A percentile compares a stretch with the other conserved stretches of the same genome.
phyloP scores from a whole-genome alignment of 1,140 invertebrate genomes.

The Pantala flavescens region DNA sequence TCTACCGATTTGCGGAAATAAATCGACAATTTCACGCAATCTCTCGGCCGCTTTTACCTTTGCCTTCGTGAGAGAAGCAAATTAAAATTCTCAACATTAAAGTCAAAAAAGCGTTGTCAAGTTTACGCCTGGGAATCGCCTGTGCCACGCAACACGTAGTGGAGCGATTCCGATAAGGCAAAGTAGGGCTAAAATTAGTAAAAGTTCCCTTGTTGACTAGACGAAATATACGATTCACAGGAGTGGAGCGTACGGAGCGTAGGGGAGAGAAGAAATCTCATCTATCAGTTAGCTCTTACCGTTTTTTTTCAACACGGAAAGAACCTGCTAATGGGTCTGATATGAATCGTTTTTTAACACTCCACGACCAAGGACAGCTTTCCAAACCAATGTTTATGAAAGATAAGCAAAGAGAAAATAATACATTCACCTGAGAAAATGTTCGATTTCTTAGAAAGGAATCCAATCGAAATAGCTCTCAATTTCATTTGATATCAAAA shows the following conservation, averaged over 20 bases:
- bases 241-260: neutral
- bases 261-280: neutral
- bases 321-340: neutral
- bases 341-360: neutral
- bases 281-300: neutral
- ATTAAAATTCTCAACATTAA: neutral
- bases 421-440: neutral
- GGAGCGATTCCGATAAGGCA: neutral
- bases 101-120: conserved; percentile 10
- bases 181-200: neutral
- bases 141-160: neutral
- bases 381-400: neutral
- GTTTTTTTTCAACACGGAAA: neutral
- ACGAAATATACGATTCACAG: neutral
- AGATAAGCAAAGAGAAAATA: neutral
- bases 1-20: neutral
- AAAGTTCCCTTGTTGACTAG: neutral
- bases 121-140: neutral
- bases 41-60: neutral
- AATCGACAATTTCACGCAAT: neutral
- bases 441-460: neutral
- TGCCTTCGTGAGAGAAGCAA: neutral
- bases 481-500: no score
- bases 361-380: neutral
- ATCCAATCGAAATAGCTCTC: no score